Evolutionary conservation across 1,140 invertebrate genomes (phyloP).

Genomic region (Pristionchus pacificus): DNA sequence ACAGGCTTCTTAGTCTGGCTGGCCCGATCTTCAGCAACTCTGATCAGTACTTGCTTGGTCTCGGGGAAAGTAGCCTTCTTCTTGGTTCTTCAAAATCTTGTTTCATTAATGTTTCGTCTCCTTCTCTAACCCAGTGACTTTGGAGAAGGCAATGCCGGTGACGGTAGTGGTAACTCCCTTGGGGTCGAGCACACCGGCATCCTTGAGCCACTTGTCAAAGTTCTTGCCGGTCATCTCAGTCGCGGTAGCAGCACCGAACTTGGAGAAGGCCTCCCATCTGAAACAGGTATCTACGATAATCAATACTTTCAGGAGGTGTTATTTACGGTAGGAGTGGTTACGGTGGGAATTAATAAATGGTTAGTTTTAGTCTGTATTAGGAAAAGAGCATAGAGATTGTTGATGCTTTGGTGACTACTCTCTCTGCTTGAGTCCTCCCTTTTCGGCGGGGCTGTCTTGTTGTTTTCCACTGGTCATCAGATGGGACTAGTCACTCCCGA

Average conservation of each 20-base stretch:
- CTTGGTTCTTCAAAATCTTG: conserved; percentile 43
- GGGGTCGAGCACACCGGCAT: conserved; percentile 82
- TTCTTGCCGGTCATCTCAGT: conserved; percentile 82
- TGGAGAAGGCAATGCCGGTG: conserved; percentile 56
- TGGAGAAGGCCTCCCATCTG: conserved; percentile 70
- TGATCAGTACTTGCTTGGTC: conserved; percentile 51
- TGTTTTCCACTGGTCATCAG: not conserved
- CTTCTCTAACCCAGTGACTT: conserved; percentile 51
- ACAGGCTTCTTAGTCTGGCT: conserved; percentile 45
- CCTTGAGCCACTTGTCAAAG: conserved; percentile 90
- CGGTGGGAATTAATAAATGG: no score
- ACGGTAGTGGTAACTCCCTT: conserved; percentile 78
- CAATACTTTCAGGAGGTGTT: not conserved
- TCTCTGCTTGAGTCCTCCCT: no score
- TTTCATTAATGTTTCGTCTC: not conserved
- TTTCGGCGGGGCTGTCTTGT: no score
- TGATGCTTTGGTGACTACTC: not conserved
- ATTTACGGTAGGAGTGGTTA: no score
- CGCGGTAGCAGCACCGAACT: conserved; percentile 80
- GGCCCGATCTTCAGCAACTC: conserved; percentile 49
- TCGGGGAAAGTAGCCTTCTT: conserved; percentile 56
- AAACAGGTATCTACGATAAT: conserved; percentile 13
- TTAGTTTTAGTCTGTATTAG: no score
- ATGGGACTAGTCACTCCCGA: not conserved
- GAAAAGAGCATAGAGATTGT: no score